Evolutionary conservation across 2,113 vertebrate species (phyloP), one percentile per base, ranked within the genome.

Genomic region (Brienomyrus brachyistius): DNA sequence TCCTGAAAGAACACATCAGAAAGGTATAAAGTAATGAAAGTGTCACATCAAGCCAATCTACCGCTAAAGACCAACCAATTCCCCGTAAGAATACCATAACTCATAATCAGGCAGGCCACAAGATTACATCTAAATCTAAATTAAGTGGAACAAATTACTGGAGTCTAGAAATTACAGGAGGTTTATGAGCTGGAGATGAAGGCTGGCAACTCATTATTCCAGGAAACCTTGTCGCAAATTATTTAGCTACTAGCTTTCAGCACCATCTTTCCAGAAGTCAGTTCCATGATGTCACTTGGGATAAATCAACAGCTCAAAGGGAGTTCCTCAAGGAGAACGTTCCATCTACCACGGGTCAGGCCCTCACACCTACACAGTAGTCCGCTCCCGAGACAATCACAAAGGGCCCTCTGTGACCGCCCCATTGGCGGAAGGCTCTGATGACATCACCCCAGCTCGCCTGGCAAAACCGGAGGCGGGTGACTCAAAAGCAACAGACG

Each of bases 1-100:
- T 94, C 94, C 98, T 99, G 95, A 85, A 93, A 94, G 77, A 91
- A 85, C 91, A 90, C 89, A 40, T 48, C 8, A 91, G 66, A 51
- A 87, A 89, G 6, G 47, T 45, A 19, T 31, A 47, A 43, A 52
- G 77, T 83, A 27, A 89, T 27, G 31, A 84, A 85, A 40, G 89
- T n/a, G 10, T 85, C 40, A 54, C 31, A 23, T 87, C 2, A 21
- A 27, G 51, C 48, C 31, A 87, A 87, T 48, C 27, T 54, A 10
- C 11, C 27, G 15, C 13, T 31, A 87, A 35, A 51, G 17, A 54
- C n/a, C 50, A 21, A 31, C 51, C 13, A 27, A 56, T 87, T 17
- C 9, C 5, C 50, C 2, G 1, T 35, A 54, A 43, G 27, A 56
- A 54, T 87, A 21, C 19, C 15, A 50, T 27, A 51, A 86, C 4